Conservation (phyloP, 2,113 vertebrate species). For the Notarius quadriscutis region DNA sequence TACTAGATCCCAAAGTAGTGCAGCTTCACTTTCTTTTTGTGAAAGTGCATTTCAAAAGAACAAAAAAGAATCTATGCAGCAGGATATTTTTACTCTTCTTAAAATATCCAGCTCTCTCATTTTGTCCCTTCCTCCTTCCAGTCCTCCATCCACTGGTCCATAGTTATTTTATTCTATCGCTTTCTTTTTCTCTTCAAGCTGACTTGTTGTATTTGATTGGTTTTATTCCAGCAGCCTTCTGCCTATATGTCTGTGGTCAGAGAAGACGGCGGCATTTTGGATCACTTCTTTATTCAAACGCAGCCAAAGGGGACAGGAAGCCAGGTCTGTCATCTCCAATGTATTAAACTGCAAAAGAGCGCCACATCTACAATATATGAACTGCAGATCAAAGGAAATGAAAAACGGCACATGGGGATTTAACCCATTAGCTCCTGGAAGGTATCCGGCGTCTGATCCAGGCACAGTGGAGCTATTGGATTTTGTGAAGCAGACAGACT, state of each 20-base stretch:
- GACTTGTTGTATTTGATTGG: conserved; percentile 56
- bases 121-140: conserved; percentile 32
- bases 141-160: not conserved
- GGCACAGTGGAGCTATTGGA: not conserved
- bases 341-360: conserved; percentile 77
- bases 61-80: conserved; percentile 22
- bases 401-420: conserved; percentile 68
- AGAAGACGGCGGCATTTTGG: conserved; percentile 45
- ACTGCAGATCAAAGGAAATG: conserved; percentile 76
- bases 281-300: conserved; percentile 73
- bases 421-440: conserved; percentile 64
- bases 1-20: conserved; percentile 36
- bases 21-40: conserved; percentile 55
- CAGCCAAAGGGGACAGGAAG: conserved; percentile 75
- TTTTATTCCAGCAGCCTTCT: conserved; percentile 53
- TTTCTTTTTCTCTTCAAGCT: conserved; percentile 44
- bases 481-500: conserved; percentile 4
- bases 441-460: not conserved
- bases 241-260: conserved; percentile 49
- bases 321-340: conserved; percentile 75
- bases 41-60: conserved; percentile 49
- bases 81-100: conserved; percentile 33
- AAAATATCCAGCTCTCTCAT: conserved; percentile 59
- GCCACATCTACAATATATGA: conserved; percentile 78
- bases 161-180: conserved; percentile 46